Conservation (phyloP, 2,888 invertebrate species). For the Hypomecis atomaria region DNA sequence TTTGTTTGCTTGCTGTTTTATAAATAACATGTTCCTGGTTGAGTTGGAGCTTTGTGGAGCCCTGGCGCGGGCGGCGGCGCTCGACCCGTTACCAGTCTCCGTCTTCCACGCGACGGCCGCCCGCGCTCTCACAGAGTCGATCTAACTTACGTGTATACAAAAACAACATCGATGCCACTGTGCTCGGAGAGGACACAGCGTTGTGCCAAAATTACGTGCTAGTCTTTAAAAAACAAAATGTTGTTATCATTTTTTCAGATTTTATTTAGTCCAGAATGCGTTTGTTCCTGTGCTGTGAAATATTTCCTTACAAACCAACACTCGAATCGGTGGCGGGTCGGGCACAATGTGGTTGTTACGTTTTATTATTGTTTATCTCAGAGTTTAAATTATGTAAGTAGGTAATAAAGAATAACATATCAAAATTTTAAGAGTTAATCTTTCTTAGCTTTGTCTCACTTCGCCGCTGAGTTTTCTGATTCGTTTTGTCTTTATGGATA, state of each 20-base stretch:
- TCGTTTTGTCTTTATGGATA: conserved; percentile 19
- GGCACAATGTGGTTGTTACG: conserved; percentile 66
- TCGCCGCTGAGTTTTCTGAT: conserved; percentile 21
- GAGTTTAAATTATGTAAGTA: conserved; percentile 42
- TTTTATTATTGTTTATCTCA: conserved; percentile 50
- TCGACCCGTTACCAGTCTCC: conserved; percentile 28
- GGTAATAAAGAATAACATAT: conserved; percentile 43
- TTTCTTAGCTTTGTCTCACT: conserved; percentile 22
- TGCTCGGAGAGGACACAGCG: conserved; percentile 71
- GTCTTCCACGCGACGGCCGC: conserved; percentile 32
- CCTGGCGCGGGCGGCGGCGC: conserved; percentile 46
- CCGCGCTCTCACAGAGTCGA: conserved; percentile 66
- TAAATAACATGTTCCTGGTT: conserved; percentile 56
- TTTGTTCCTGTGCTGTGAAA: conserved; percentile 83
- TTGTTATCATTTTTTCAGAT: conserved; percentile 84
- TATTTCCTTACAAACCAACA: conserved; percentile 80
- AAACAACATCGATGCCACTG: conserved; percentile 81
- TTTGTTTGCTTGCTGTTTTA: conserved; percentile 69
- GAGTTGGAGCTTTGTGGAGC: conserved; percentile 65
- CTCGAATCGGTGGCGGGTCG: conserved; percentile 58
- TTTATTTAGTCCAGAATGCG: conserved; percentile 84
- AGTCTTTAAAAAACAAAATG: conserved; percentile 78
- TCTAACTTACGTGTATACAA: conserved; percentile 62
- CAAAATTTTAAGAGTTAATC: conserved; percentile 39
- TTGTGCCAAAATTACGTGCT: conserved; percentile 85